Base-by-base conservation (phyloP, 2,113 vertebrate species). In the Verasper variegatus region DNA sequence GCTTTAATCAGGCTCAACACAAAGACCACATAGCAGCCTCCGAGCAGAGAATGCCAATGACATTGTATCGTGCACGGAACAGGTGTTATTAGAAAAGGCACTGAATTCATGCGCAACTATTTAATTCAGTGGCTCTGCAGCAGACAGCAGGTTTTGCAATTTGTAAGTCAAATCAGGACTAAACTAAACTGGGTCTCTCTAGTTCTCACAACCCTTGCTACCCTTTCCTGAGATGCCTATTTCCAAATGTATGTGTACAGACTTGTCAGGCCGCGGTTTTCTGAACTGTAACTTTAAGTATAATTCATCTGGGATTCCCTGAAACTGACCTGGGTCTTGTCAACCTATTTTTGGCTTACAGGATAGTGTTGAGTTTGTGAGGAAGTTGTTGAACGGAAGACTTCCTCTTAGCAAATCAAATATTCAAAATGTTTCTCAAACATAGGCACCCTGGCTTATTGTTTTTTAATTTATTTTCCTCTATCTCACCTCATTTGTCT, bases 1-100 rank as follows among this genome's bases (percentile, higher is more conserved):
- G 51, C 60, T 84, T 77, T 82, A 74, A 52, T 77, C 55, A 62
- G 69, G 72, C 64, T 49, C 67, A 71, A 75, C 54, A 76, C 37
- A 27, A 71, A 81, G 51, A 68, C 42, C 57, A 45, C 14, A 56
- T 17, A 0, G 59, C 24, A 42, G 63, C 52, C 13, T 42, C 31
- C 35, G 45, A 84, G 26, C 52, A 64, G 42, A 64, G 42, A 64
- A 49, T 24, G 37, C 6, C 37, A 61, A 0, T 66, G 52, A 26
- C 1, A 3, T 42, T 61, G n/a, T 24, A 56, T 23, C 60, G 18
- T 66, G 23, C 49, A 35, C 55, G 17, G 37, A 60, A 26, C 14
- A 66, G 23, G 12, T 55, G 21, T 55, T 68, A 23, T n/a, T 11
- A 20, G 23, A 62, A 56, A 68, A 40, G 23, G 2, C 3, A 49